Evolutionary conservation across 1,140 invertebrate genomes (phyloP), one percentile per base, ranked within the genome.

Genomic region (Zaprionus gabonicus): DNA sequence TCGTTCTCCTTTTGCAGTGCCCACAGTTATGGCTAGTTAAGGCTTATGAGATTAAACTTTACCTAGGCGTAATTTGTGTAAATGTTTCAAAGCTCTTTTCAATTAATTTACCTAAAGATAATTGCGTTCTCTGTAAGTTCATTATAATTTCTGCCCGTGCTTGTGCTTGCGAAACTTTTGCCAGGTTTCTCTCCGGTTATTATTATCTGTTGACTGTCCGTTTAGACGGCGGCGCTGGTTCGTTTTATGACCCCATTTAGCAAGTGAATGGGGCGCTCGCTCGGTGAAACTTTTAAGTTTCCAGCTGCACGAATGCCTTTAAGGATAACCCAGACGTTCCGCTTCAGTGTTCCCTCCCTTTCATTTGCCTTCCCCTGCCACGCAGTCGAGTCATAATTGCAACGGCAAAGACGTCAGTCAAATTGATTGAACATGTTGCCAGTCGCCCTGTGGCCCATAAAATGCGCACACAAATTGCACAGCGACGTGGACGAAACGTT

Each of bases 381-480:
- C 44, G 23, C 20, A 15, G 13, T 17, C 10, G 63, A 58, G 38
- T 51, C 57, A 65, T 65, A 74, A 73, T 69, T 69, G 59, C 65
- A 49, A 31, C 12, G 28, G 12, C 36, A 51, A 27, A 34, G 70
- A 71, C 49, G 82, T 60, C 83, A 74, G 58, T 71, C 38, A 71
- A 76, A 68, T 76, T 77, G 83, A 86, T 86, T 87, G 80, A 85
- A 71, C 69, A 77, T 63, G 69, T 66, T 71, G 76, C 17, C 28
- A n/a, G 44, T 25, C 27, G 60, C 64, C 64, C 77, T 72, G 71
- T 76, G 15, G 51, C 46, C 77, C 9, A 20, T 34, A 1, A 31
- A 34, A 41, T n/a, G 36, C 53, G 23, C 23, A 36, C 20, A 46
- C 28, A 59, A 31, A 58, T 56, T 65, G 20, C 38, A 38, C 46